Base-by-base conservation (phyloP, 2,888 invertebrate species). In the Aphodius granarius region DNA sequence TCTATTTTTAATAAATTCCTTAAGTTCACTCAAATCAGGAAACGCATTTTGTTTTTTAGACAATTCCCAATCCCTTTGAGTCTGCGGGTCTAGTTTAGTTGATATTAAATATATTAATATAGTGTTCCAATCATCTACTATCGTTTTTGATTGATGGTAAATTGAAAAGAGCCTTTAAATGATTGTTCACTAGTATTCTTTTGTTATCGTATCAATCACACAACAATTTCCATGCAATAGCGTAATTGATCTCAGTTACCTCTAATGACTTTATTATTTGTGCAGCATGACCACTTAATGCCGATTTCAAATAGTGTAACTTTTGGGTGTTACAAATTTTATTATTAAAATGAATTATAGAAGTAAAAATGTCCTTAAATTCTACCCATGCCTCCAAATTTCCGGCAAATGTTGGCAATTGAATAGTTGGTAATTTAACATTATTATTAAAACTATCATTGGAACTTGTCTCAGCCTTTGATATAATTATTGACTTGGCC, bases 221-320 rank as follows among this genome's bases (percentile, higher is more conserved):
- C 15, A 77, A 16, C 15, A 73, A 66, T 43, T 73, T 62, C 77
- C 77, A 77, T 2, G 77, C 74, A 23, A 77, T 16, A 19, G 23
- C 22, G 66, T 76, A 77, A 72, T 76, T 76, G 17, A 6, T 65
- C 19, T 73, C 65, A n/a, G 66, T 76, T n/a, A 20, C 43, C 64
- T 72, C 72, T n/a, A 77, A 20, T 68, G 76, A n/a, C 15, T 66
- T 70, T 22, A 77, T 73, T n/a, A 77, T 63, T 15, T 74, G 63
- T 0, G 73, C 77, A 20, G 75, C 75, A 13, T 77, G 72, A 4
- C 75, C 75, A 20, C 64, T 66, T 73, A 76, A 62, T 9, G 64
- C 65, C n/a, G 74, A 62, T 63, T 63, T 66, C n/a, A 77, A 77
- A 66, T 77, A 76, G 22, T 76, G 43, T n/a, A 73, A 63, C 66